Conservation (phyloP, 2,888 invertebrate genomes). For the Drosophila planitibia region DNA sequence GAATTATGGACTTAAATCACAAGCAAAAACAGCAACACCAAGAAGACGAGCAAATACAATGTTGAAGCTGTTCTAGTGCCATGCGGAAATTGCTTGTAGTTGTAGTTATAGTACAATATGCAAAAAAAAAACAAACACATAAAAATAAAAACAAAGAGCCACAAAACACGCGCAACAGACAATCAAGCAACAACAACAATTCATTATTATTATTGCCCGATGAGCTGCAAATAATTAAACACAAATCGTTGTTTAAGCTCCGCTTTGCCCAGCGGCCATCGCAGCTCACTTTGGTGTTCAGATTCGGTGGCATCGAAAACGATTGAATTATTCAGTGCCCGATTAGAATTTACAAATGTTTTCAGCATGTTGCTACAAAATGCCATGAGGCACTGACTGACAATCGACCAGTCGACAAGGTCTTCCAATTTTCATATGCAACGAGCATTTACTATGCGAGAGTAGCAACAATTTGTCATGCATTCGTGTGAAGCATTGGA, state of each 20-base stretch:
- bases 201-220: conserved; percentile 51
- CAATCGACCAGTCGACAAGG: conserved; percentile 14
- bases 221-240: conserved; percentile 66
- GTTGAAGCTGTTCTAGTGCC: conserved; percentile 50
- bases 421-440: conserved; percentile 53
- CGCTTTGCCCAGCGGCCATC: conserved; percentile 41
- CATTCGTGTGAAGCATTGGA: conserved; percentile 24
- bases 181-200: conserved; percentile 45
- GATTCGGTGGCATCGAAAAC: conserved; percentile 7
- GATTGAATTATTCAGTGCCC: conserved; percentile 44
- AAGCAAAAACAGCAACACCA: conserved; percentile 33
- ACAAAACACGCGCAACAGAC: conserved; percentile 43
- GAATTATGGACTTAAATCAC: conserved; percentile 67
- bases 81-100: conserved; percentile 73
- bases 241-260: conserved; percentile 58
- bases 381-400: conserved; percentile 31
- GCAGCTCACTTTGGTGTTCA: conserved; percentile 9
- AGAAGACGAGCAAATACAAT: conserved; percentile 41
- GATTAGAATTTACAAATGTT: conserved; percentile 57
- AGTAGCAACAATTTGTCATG: conserved; percentile 33
- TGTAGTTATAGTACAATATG: conserved; percentile 46
- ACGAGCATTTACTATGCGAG: conserved; percentile 27
- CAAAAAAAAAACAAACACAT: conserved; percentile 34
- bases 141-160: conserved; percentile 50
- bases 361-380: conserved; percentile 49